Base-by-base conservation (phyloP, 2,113 vertebrate species). In the Laterallus jamaicensis region DNA sequence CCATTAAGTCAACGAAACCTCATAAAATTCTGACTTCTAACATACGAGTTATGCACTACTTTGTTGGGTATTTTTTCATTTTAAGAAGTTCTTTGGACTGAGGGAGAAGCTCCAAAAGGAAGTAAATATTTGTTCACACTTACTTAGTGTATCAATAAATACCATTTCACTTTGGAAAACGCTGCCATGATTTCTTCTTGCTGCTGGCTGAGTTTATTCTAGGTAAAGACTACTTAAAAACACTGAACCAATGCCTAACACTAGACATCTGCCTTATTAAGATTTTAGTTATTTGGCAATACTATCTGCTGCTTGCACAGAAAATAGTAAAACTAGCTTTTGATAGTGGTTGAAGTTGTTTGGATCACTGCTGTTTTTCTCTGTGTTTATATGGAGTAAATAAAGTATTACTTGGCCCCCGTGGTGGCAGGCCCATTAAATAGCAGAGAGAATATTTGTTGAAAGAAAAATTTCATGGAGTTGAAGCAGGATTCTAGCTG, bases 61-160 rank as follows among this genome's bases (percentile, higher is more conserved):
- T 74, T 21, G 44, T 77, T 81, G 26, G 49, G 44, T 8, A 0
- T 56, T 93, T 78, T 85, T 92, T 95, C 8, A 56, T 94, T 79
- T 85, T 54, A 16, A 50, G 68, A 94, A 66, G 21, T 90, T 89
- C 22, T 90, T 88, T 86, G 77, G 66, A 73, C 18, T 39, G 40
- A 79, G 73, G 83, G 56, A 62, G 74, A 50, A 96, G 74, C 37
- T 94, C 62, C 59, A 58, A 50, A 88, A 86, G 47, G 62, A 86
- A 91, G 80, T 86, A 76, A 83, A 9, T 95, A 84, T 93, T 93
- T 94, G 75, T 84, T 94, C 88, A 79, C 83, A 86, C 86, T 93
- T 92, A 49, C 69, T 89, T 90, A 74, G n/a, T 66, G 3, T 82
- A 82, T 87, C 80, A 83, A 68, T 94, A 96, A 96, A 93, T 94